phyloP scores from a whole-genome alignment of 2,797 vertebrate species.

The Galagoides demidoff region DNA sequence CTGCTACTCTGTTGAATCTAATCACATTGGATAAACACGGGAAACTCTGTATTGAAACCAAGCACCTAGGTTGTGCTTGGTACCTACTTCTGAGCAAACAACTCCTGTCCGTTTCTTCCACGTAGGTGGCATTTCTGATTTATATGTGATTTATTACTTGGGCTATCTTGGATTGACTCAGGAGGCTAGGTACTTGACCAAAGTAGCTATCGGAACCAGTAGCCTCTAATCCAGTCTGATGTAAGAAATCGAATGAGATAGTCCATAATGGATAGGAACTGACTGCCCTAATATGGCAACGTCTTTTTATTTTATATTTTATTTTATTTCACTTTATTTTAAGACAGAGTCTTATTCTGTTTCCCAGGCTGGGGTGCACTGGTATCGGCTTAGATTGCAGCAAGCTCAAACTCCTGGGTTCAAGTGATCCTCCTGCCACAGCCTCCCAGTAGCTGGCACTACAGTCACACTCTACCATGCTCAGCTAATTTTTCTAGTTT shows the following conservation, averaged over 20 bases:
- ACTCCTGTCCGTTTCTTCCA: not conserved
- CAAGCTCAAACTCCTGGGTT: too few species aligned
- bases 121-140: not conserved
- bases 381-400: too few species aligned
- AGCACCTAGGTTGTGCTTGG: not conserved
- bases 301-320: too few species aligned
- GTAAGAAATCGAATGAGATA: not conserved
- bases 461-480: too few species aligned
- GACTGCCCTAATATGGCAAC: too few species aligned
- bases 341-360: too few species aligned
- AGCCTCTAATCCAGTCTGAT: not conserved
- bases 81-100: not conserved
- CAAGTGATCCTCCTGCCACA: too few species aligned
- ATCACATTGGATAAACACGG: not conserved
- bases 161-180: not conserved
- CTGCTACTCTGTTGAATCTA: not conserved
- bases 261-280: rapidly evolving
- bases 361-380: too few species aligned
- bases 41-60: not conserved
- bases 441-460: too few species aligned
- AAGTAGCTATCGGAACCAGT: not conserved
- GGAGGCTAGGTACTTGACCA: not conserved
- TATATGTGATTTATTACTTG: not conserved
- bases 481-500: too few species aligned
- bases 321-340: too few species aligned